Conservation (phyloP, 1,140 invertebrate species). For the Caligus rogercresseyi region DNA sequence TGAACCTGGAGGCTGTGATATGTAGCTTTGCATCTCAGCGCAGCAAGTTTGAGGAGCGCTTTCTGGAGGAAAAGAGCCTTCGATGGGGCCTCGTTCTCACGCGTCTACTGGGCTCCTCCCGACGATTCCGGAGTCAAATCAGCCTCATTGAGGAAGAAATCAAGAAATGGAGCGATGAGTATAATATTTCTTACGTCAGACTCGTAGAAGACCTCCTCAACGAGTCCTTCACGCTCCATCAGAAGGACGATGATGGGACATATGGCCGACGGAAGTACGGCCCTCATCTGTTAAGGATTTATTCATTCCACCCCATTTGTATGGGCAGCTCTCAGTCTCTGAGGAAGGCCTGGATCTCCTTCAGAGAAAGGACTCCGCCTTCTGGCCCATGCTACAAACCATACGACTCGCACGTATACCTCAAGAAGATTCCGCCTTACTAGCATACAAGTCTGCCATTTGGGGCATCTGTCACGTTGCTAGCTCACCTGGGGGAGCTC, state of each 20-base stretch:
- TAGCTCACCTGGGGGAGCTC: constrained; percentile 49
- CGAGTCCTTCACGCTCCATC: constrained; percentile 64
- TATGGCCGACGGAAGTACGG: constrained; percentile 31
- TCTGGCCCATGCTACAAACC: constrained; percentile 4
- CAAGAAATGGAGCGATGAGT: constrained; percentile 7
- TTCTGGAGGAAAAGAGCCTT: not conserved
- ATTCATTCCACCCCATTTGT: constrained; percentile 62
- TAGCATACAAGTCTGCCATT: constrained; percentile 56
- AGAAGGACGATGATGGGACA: constrained; percentile 55
- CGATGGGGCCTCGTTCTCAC: not conserved
- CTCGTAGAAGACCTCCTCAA: constrained; percentile 70
- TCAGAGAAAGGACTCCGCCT: constrained; percentile 28
- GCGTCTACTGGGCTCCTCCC: constrained; percentile 27
- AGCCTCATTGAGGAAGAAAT: constrained; percentile 1
- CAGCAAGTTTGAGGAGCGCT: not conserved
- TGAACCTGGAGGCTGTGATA: constrained; percentile 26
- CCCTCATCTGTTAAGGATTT: constrained; percentile 36
- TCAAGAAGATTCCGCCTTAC: not conserved
- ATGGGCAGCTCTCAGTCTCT: constrained; percentile 66
- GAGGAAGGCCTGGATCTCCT: constrained; percentile 49
- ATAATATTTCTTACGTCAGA: constrained; percentile 49
- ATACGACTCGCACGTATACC: not conserved
- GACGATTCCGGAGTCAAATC: constrained; percentile 26
- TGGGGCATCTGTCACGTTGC: constrained; percentile 74
- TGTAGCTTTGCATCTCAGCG: not conserved